phyloP scores from a whole-genome alignment of 2,888 invertebrate genomes.

The Ferrisia virgata region DNA sequence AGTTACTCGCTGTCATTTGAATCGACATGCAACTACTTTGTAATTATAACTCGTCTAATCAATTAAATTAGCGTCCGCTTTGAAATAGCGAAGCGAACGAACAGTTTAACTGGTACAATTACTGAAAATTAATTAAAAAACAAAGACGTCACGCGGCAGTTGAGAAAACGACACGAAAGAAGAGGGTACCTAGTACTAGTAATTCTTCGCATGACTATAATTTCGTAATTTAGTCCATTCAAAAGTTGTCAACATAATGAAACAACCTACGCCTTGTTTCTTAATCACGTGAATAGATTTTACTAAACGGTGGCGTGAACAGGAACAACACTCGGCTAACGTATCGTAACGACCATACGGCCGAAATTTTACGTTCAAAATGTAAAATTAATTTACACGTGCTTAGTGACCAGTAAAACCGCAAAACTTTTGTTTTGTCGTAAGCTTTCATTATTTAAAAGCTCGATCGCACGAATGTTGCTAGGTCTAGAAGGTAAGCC shows the following conservation, averaged over 20 bases:
- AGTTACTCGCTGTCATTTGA: not conserved
- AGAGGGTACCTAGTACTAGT: not conserved
- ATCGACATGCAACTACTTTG: not conserved
- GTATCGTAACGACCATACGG: not conserved
- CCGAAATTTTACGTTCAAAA: not conserved
- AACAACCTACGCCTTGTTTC: not conserved
- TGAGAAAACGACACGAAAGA: not conserved
- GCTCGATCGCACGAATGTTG: not conserved
- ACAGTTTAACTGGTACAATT: not conserved
- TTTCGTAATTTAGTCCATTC: not conserved
- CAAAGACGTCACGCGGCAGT: not conserved
- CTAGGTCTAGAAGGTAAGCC: too few species aligned
- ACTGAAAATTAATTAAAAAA: not conserved
- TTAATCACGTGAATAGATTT: constrained; percentile 4
- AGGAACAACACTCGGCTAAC: not conserved
- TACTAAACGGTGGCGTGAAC: not conserved
- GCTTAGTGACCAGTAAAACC: not conserved
- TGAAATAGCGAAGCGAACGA: not conserved
- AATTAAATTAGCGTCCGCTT: not conserved
- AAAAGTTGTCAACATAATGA: not conserved
- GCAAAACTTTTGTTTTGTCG: not conserved
- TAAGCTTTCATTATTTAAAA: not conserved
- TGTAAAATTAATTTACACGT: not conserved
- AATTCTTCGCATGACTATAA: not conserved
- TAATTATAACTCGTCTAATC: not conserved